Evolutionary conservation across 2,888 invertebrate genomes (phyloP).

Genomic region (Junonia oenone): DNA sequence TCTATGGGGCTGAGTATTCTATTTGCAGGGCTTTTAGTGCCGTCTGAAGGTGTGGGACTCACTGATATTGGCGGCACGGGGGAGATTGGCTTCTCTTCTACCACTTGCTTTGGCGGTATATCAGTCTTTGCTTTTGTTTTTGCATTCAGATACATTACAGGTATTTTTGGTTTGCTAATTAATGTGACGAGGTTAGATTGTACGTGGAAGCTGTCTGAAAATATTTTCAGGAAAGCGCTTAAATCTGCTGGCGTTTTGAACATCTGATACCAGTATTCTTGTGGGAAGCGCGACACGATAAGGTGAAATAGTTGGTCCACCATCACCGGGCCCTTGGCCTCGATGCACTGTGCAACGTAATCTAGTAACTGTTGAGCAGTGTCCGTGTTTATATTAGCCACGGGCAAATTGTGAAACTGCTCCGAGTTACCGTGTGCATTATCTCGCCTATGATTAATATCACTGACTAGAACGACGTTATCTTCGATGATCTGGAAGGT

Average conservation of each 20-base stretch:
- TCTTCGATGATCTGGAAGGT: conserved; percentile 92
- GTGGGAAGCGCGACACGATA: conserved; percentile 86
- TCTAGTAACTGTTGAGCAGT: conserved; percentile 90
- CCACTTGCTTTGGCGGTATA: conserved; percentile 69
- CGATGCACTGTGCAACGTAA: conserved; percentile 90
- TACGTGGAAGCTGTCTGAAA: conserved; percentile 96
- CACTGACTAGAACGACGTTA: conserved; percentile 88
- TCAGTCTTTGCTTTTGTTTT: conserved; percentile 74
- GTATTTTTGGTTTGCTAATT: conserved; percentile 87
- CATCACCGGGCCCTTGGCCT: conserved; percentile 89
- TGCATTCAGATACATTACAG: conserved; percentile 76
- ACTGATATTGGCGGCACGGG: conserved; percentile 56
- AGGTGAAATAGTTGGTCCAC: conserved; percentile 93
- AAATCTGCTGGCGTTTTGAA: conserved; percentile 95
- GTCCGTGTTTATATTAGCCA: conserved; percentile 89
- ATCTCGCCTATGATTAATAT: conserved; percentile 82
- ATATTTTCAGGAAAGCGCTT: conserved; percentile 93
- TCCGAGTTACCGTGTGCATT: conserved; percentile 83
- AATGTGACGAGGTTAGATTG: conserved; percentile 94
- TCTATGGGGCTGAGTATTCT: conserved; percentile 75
- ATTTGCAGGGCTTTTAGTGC: conserved; percentile 62
- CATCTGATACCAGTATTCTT: conserved; percentile 90
- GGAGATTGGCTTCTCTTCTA: conserved; percentile 58
- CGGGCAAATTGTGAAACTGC: conserved; percentile 84
- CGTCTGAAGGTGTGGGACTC: conserved; percentile 72